Evolutionary conservation across 2,113 vertebrate genomes (phyloP), one percentile per base, ranked within the genome.

Genomic region (Gallinago undulata): DNA sequence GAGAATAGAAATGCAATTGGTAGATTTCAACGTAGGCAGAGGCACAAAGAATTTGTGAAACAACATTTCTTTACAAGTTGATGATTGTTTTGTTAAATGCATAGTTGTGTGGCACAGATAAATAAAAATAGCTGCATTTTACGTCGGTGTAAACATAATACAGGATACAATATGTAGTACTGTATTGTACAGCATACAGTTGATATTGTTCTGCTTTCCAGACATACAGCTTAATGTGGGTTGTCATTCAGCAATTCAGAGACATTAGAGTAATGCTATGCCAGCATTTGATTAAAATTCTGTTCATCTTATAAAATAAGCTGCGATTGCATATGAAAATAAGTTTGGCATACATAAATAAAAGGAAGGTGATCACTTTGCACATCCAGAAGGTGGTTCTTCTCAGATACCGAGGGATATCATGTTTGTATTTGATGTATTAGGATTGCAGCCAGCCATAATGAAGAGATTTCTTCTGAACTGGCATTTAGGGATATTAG

Each of bases 251-350:
- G 76, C 66, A 75, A 4, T 82, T 87, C 5, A 3, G 74, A 85
- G 73, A n/a, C 37, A 2, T 30, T 51, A 79, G 19, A 75, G 56
- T 53, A 72, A 78, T 73, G 41, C 47, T 91, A 13, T 84, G 76
- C 47, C 77, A 93, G 80, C 62, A 74, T 78, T 95, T 86, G 39
- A 35, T 78, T 95, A 76, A 78, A 92, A 91, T 89, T 72, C 69
- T 69, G 22, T 76, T 93, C 6, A 30, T 89, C 53, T 89, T 80
- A 35, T 24, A 91, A 39, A 39, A 93, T 72, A 82, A 87, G 31
- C 67, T 86, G 69, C 63, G 24, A 37, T 12, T 64, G 84, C 69
- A 10, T 62, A 53, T 75, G 88, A 78, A 80, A 80, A 43, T 67
- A 84, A 35, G 11, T 88, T 86, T 84, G 86, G 53, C 55, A 18